phyloP scores from a whole-genome alignment of 2,797 vertebrate genomes.

The Poecilia velifera region DNA sequence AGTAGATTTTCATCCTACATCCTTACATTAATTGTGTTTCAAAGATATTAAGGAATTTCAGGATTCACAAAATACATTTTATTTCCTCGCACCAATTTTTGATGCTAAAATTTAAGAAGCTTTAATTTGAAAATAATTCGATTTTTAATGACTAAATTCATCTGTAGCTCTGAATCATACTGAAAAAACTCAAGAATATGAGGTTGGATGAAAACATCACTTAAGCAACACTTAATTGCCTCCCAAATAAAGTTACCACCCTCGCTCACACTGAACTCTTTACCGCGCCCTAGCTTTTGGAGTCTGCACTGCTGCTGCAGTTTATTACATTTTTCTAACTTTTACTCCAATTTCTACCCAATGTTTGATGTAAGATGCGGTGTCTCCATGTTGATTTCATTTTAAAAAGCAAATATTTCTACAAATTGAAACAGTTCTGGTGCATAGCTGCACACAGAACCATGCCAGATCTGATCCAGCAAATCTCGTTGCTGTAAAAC shows the following conservation, averaged over 20 bases:
- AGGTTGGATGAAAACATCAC: not conserved
- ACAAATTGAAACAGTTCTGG: not conserved
- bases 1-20: not conserved
- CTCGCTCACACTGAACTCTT: not conserved
- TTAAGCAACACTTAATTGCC: not conserved
- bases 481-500: not conserved
- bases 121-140: not conserved
- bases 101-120: not conserved
- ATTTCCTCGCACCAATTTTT: not conserved
- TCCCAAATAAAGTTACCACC: not conserved
- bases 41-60: not conserved
- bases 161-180: not conserved
- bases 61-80: not conserved
- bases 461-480: not conserved
- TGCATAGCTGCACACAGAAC: not conserved
- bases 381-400: not conserved
- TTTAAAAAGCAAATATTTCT: not conserved
- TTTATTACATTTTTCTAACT: not conserved
- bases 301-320: not conserved
- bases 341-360: not conserved
- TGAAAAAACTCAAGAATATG: not conserved
- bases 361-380: not conserved
- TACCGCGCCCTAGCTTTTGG: not conserved
- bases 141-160: not conserved
- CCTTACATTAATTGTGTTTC: not conserved